These are phyloP conservation scores for Asbolus verrucosus DNA, from an alignment of 1,140 invertebrate genomes.

Conservation along the genomic window DNA sequence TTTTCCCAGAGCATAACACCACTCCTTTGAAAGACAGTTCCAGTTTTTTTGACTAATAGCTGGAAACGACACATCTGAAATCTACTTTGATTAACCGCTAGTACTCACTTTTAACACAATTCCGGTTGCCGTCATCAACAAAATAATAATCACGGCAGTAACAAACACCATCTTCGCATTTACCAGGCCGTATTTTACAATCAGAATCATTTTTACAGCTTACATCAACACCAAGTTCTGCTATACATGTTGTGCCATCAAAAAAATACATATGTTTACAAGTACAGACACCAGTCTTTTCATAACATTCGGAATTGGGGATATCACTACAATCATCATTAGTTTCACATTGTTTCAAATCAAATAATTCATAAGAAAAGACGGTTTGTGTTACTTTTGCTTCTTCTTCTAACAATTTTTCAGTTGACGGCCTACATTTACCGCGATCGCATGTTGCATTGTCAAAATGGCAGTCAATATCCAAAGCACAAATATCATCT, in stretches of 20 bases:
- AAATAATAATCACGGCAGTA: slow-evolving; percentile 41
- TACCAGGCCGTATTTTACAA: slow-evolving; percentile 7
- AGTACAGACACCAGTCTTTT: slow-evolving; percentile 26
- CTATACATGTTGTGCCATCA: slow-evolving; percentile 14
- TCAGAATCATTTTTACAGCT: neutral
- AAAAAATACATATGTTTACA: slow-evolving; percentile 22
- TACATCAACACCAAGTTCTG: slow-evolving; percentile 16
- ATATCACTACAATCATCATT: slow-evolving; percentile 6
- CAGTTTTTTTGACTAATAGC: slow-evolving; percentile 30
- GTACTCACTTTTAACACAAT: slow-evolving; percentile 39
- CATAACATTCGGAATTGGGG: slow-evolving; percentile 19
- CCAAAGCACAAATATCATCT: slow-evolving; percentile 17
- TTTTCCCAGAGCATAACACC: slow-evolving; percentile 21
- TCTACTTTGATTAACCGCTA: too few species aligned
- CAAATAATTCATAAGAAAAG: neutral
- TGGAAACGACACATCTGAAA: too few species aligned
- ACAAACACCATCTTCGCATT: slow-evolving; percentile 22
- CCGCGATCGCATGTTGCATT: slow-evolving; percentile 3
- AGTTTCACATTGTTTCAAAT: neutral
- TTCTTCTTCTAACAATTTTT: neutral
- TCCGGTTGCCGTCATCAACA: slow-evolving; percentile 8
- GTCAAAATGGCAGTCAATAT: slow-evolving; percentile 19
- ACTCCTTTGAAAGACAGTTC: slow-evolving; percentile 34
- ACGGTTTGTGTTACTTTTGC: neutral
- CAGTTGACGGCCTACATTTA: neutral